Conservation (phyloP, 1,140 invertebrate genomes). For the Parasteatoda tepidariorum region DNA sequence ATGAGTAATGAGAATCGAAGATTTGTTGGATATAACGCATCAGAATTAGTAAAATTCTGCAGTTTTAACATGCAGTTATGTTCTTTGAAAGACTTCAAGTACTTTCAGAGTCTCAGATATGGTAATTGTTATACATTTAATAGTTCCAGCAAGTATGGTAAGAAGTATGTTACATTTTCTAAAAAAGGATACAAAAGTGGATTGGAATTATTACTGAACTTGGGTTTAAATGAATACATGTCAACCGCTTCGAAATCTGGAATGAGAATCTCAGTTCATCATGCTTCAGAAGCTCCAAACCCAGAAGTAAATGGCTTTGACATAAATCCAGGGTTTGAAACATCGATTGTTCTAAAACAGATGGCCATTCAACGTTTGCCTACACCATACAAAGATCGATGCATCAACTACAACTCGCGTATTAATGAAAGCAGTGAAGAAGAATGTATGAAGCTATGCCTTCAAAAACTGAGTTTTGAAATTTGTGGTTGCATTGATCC, state of each 20-base stretch:
- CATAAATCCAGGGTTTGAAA: slow-evolving; percentile 21
- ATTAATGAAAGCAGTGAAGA: background rate
- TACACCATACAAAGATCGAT: slow-evolving; percentile 23
- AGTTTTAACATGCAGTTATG: background rate
- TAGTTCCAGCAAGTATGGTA: background rate
- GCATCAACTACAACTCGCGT: background rate
- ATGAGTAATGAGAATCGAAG: background rate
- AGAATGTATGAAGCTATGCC: background rate
- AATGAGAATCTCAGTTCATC: slow-evolving; percentile 6
- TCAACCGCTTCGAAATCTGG: background rate
- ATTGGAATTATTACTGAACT: background rate
- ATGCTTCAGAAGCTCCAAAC: background rate
- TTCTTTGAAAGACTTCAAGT: background rate
- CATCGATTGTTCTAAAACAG: background rate
- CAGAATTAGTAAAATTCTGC: background rate
- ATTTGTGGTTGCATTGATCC: slow-evolving; percentile 20
- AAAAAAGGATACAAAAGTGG: background rate
- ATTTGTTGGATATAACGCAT: background rate
- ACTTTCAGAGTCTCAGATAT: background rate
- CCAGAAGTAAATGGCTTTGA: slow-evolving; percentile 12
- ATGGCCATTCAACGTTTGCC: background rate
- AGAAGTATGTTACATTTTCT: background rate
- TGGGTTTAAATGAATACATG: background rate
- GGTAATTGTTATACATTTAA: slow-evolving; percentile 33
- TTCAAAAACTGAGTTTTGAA: background rate